These are phyloP conservation scores for Micronycteris hirsuta DNA, from an alignment of 2,113 vertebrate genomes.

Conservation along the genomic window DNA sequence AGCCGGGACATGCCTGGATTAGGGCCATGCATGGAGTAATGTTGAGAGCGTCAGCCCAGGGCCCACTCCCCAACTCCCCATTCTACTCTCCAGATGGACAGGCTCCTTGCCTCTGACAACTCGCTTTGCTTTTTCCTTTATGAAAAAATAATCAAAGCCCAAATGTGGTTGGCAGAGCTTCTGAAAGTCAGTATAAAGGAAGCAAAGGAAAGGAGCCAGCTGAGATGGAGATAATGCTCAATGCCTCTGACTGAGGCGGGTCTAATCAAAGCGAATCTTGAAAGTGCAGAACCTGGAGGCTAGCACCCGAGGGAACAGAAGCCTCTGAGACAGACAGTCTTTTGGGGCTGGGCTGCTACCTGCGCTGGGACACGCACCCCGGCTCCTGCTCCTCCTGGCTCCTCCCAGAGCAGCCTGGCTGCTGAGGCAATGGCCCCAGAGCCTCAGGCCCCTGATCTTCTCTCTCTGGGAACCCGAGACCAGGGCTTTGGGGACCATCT, in stretches of 20 bases:
- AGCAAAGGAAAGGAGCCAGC: background rate
- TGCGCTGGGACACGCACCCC: rapidly evolving
- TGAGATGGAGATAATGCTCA: background rate
- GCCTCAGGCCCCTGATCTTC: background rate
- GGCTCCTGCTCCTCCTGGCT: rapidly evolving
- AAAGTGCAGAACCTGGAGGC: background rate
- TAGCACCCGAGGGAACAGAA: background rate
- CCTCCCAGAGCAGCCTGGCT: background rate
- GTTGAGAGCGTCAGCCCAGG: background rate
- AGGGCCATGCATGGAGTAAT: no score
- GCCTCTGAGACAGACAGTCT: background rate
- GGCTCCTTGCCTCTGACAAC: constrained; percentile 2
- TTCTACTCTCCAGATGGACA: background rate
- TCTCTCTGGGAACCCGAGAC: background rate
- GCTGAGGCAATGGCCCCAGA: background rate
- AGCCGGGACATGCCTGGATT: background rate
- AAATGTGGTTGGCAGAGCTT: constrained; percentile 1
- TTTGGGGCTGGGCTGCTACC: background rate
- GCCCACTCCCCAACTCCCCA: background rate
- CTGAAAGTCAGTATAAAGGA: constrained; percentile 22
- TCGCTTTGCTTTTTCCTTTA: constrained; percentile 28
- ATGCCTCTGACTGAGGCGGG: background rate
- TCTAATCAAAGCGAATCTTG: constrained; percentile 45
- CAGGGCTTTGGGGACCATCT: background rate
- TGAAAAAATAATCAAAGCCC: constrained; percentile 54